Evolutionary conservation across 2,797 vertebrate genomes (phyloP).

Genomic region (Telmatherina bonti): DNA sequence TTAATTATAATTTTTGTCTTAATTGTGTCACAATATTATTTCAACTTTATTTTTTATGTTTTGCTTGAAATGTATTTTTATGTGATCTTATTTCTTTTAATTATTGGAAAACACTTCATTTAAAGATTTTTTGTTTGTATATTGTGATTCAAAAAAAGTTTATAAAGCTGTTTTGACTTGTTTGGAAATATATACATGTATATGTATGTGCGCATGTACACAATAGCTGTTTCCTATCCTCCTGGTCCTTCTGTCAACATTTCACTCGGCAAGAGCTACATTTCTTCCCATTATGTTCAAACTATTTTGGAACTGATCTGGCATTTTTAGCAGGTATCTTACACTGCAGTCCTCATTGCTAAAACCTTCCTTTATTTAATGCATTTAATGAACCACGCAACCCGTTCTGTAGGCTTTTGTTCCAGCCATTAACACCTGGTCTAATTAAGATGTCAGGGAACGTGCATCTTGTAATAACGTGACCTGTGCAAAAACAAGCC

Average conservation of each 20-base stretch:
- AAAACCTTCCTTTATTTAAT: not conserved
- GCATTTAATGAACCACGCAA: not conserved
- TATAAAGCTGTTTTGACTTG: too few species aligned
- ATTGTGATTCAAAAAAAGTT: not conserved
- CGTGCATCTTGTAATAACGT: constrained; percentile 32
- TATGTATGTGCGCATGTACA: too few species aligned
- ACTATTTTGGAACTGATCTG: not conserved
- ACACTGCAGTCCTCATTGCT: not conserved
- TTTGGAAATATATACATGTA: too few species aligned
- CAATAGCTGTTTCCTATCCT: not conserved
- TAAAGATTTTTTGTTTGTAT: too few species aligned
- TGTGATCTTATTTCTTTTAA: too few species aligned
- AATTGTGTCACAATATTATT: too few species aligned
- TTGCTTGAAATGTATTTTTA: too few species aligned
- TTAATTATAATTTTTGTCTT: too few species aligned
- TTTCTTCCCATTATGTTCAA: not conserved
- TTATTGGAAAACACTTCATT: too few species aligned
- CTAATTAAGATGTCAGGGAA: constrained; percentile 37
- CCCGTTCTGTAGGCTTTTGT: constrained; percentile 14
- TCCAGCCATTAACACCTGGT: constrained; percentile 26
- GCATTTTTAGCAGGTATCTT: not conserved
- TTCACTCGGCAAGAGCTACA: not conserved
- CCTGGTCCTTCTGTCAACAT: too few species aligned
- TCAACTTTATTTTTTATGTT: too few species aligned
- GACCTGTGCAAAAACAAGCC: constrained; percentile 22